Percentiles rank a stretch among this genome's conserved stretches.
These are phyloP conservation scores for Centruroides vittatus DNA, from an alignment of 1,140 invertebrate species.

Conservation along the genomic window DNA sequence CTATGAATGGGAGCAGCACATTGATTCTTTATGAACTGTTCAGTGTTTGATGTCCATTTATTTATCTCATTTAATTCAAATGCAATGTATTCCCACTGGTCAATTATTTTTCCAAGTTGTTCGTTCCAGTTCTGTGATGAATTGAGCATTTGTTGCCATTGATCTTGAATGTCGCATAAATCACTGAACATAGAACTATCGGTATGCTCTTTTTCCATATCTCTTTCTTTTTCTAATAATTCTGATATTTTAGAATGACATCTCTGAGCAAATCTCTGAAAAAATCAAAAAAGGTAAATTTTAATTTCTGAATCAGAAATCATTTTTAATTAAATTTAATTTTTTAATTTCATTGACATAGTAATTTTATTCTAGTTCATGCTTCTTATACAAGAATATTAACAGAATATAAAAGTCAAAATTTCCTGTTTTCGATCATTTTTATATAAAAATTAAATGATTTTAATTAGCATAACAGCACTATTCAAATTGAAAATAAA, in stretches of 20 bases:
- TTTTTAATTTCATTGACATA: too few relatives aligned
- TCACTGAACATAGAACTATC: slow-evolving; percentile 9
- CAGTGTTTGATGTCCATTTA: slow-evolving; percentile 21
- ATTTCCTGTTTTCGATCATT: too few relatives aligned
- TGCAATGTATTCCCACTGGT: slow-evolving; percentile 58
- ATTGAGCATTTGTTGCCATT: slow-evolving; percentile 6
- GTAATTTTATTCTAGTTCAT: too few relatives aligned
- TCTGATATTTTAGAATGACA: slow-evolving; percentile 50
- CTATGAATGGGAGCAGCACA: slow-evolving; percentile 1
- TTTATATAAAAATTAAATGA: too few relatives aligned
- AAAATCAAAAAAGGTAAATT: not conserved
- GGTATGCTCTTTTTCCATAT: not conserved
- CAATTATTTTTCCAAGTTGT: slow-evolving; percentile 56
- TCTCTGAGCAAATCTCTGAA: slow-evolving; percentile 45
- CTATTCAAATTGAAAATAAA: too few relatives aligned
- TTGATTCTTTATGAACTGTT: slow-evolving; percentile 8
- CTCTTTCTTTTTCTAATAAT: slow-evolving; percentile 4
- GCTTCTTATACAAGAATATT: too few relatives aligned
- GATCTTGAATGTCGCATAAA: slow-evolving; percentile 7
- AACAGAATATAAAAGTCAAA: too few relatives aligned
- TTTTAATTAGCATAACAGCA: too few relatives aligned
- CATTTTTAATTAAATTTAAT: too few relatives aligned
- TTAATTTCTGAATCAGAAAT: too few relatives aligned
- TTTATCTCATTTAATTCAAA: slow-evolving; percentile 25
- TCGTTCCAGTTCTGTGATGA: slow-evolving; percentile 11